These are phyloP conservation scores for Myopa tessellatipennis DNA, from an alignment of 2,888 invertebrate species.

Conservation along the genomic window DNA sequence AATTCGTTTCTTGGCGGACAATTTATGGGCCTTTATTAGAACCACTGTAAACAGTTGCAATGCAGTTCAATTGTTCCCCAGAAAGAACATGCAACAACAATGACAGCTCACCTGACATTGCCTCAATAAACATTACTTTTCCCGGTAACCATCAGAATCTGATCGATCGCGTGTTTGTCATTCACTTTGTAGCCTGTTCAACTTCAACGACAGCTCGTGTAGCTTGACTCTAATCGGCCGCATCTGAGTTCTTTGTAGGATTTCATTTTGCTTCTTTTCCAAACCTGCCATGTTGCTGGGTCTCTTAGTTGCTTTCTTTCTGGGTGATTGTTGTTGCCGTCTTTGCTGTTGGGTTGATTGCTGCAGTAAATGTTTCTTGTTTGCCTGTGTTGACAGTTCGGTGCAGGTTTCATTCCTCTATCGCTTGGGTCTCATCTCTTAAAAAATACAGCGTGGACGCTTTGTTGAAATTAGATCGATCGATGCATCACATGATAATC, in stretches of 20 bases:
- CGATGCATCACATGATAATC: not conserved
- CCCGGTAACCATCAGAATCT: constrained; percentile 15
- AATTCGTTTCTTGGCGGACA: not conserved
- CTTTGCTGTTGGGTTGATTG: not conserved
- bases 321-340: constrained; percentile 1
- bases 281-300: not conserved
- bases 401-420: constrained; percentile 17
- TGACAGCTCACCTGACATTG: constrained; percentile 15
- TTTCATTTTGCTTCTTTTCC: too few relatives aligned
- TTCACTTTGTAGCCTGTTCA: constrained; percentile 13
- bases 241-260: constrained; percentile 8
- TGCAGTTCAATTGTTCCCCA: not conserved
- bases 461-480: constrained; percentile 32
- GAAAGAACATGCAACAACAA: not conserved
- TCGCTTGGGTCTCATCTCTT: not conserved
- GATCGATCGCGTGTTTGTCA: constrained; percentile 37
- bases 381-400: constrained; percentile 41
- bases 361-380: constrained; percentile 59
- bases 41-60: constrained; percentile 30
- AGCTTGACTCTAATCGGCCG: constrained; percentile 26
- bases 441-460: constrained; percentile 21
- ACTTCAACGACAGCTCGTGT: constrained; percentile 24
- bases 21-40: constrained; percentile 16
- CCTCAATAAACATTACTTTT: not conserved
- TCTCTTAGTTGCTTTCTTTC: not conserved